These are phyloP conservation scores for Abscondita cerata DNA, from an alignment of 2,888 invertebrate genomes.

Conservation along the genomic window DNA sequence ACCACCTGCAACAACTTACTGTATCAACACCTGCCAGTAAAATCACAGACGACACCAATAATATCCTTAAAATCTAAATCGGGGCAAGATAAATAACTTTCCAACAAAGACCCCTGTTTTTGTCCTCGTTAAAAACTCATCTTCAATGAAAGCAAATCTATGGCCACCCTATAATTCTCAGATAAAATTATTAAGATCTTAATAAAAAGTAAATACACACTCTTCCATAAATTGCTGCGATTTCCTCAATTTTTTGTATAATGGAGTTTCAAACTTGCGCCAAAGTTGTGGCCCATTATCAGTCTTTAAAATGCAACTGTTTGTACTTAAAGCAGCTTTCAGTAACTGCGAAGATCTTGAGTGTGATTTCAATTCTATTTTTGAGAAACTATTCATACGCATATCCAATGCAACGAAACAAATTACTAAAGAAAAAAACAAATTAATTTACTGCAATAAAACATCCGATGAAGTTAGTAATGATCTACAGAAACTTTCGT, in stretches of 20 bases:
- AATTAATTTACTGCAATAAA: background rate
- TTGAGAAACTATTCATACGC: conserved; percentile 71
- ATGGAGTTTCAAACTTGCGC: conserved; percentile 74
- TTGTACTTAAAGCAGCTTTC: conserved; percentile 74
- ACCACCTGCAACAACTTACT: too few relatives aligned
- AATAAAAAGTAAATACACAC: conserved; percentile 51
- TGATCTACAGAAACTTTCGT: too few relatives aligned
- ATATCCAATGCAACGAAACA: conserved; percentile 75
- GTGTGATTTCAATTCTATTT: conserved; percentile 62
- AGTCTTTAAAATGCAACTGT: conserved; percentile 71
- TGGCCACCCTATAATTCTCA: conserved; percentile 64
- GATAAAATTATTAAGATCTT: background rate
- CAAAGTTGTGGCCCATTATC: conserved; percentile 76
- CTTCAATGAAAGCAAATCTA: conserved; percentile 68
- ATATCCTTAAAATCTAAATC: conserved; percentile 79
- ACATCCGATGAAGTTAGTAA: too few relatives aligned
- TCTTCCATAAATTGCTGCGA: conserved; percentile 77
- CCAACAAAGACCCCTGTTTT: conserved; percentile 60
- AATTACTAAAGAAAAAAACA: conserved; percentile 67
- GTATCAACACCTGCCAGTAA: conserved; percentile 88
- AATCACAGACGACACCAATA: conserved; percentile 83
- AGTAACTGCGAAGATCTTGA: conserved; percentile 75
- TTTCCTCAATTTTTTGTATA: conserved; percentile 70
- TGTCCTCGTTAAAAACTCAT: conserved; percentile 60
- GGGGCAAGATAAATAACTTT: conserved; percentile 72